phyloP scores from a whole-genome alignment of 2,888 invertebrate genomes.

The Lasioglossum morio region DNA sequence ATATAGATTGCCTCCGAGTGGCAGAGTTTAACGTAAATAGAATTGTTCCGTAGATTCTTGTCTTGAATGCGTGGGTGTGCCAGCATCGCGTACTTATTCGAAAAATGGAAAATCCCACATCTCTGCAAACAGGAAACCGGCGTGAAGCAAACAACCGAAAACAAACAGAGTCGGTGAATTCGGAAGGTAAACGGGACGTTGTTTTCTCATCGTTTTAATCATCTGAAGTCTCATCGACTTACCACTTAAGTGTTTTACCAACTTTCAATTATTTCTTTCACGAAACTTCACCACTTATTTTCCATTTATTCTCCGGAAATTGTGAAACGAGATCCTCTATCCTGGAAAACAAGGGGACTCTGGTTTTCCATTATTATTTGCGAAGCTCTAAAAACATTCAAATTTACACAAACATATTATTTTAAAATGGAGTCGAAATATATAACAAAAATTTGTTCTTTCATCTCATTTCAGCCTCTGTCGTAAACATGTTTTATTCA shows the following conservation, averaged over 20 bases:
- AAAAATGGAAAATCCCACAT: neutral
- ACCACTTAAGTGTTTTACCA: neutral
- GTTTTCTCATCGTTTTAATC: neutral
- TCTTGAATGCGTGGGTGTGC: neutral
- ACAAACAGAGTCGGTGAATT: conserved; percentile 10
- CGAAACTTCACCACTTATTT: neutral
- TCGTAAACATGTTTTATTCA: neutral
- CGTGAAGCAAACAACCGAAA: conserved; percentile 5
- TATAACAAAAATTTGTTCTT: neutral
- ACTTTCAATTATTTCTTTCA: neutral
- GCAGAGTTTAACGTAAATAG: neutral
- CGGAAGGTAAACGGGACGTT: neutral
- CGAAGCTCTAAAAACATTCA: neutral
- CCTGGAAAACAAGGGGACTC: neutral
- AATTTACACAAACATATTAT: neutral
- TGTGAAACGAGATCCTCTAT: neutral
- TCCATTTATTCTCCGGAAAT: neutral
- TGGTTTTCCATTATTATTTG: too few relatives aligned
- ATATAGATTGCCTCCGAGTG: neutral
- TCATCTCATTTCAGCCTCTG: neutral
- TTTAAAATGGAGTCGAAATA: neutral
- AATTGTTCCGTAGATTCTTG: neutral
- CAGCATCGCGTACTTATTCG: neutral
- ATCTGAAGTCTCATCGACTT: neutral
- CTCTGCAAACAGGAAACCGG: conserved; percentile 7